A percentile compares a stretch with the other conserved stretches of the same genome.
These are phyloP conservation scores for Holothuria glaberrima DNA, from an alignment of 35 echinoderm and acorn worm species.

Conservation along the genomic window DNA sequence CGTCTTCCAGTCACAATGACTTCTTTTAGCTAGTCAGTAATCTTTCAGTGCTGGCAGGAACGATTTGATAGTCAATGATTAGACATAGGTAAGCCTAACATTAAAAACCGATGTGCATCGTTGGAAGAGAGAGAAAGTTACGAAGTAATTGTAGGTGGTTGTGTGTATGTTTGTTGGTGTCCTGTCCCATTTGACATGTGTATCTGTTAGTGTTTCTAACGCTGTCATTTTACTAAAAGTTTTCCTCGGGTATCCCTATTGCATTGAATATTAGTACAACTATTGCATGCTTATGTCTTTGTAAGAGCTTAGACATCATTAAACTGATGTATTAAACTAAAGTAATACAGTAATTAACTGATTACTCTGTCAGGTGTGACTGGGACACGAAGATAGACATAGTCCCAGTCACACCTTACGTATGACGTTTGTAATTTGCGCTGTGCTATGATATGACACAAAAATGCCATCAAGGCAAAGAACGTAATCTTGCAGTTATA, in stretches of 20 bases:
- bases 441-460: neutral
- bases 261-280: neutral
- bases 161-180: neutral
- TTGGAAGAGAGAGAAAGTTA: neutral
- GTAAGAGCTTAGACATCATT: neutral
- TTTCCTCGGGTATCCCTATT: neutral
- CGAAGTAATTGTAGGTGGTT: neutral
- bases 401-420: too few relatives aligned
- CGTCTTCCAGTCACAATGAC: neutral
- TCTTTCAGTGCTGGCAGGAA: neutral
- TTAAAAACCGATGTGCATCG: too few relatives aligned
- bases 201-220: neutral
- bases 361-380: too few relatives aligned
- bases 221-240: neutral
- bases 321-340: neutral
- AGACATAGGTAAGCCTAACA: too few relatives aligned
- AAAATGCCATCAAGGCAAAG: neutral
- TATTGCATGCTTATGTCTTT: neutral
- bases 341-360: too few relatives aligned
- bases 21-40: neutral
- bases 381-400: too few relatives aligned
- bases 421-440: neutral
- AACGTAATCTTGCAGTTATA: neutral
- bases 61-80: neutral
- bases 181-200: neutral